Percentiles rank a stretch among this genome's conserved stretches.
These are phyloP conservation scores for Hormaphis cornu DNA, from an alignment of 1,140 invertebrate species.

Conservation along the genomic window DNA sequence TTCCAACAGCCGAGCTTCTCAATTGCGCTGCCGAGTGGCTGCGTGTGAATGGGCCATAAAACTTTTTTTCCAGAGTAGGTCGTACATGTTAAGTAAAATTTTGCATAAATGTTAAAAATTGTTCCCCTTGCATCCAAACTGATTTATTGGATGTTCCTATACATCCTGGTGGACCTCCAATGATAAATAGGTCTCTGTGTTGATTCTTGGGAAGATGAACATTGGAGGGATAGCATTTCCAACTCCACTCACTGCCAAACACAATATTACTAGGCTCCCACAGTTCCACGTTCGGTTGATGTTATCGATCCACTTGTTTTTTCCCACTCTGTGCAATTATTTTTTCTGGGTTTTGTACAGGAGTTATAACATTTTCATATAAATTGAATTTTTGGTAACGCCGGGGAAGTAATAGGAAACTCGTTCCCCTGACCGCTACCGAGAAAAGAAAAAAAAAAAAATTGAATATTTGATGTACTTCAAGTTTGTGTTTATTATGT, in stretches of 20 bases:
- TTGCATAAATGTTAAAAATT: slow-evolving; percentile 42
- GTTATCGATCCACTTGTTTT: slow-evolving; percentile 41
- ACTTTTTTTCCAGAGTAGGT: slow-evolving; percentile 29
- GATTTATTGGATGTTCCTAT: slow-evolving; percentile 41
- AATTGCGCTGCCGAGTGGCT: slow-evolving; percentile 37
- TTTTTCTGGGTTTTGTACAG: slow-evolving; percentile 38
- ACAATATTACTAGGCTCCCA: slow-evolving; percentile 40
- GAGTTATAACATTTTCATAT: slow-evolving; percentile 37
- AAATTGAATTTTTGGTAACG: too few species aligned
- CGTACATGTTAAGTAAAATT: slow-evolving; percentile 41
- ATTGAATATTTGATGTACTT: slow-evolving; percentile 38
- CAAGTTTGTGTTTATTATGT: slow-evolving; percentile 37
- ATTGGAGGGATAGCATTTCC: slow-evolving; percentile 40
- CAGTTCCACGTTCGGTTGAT: slow-evolving; percentile 40
- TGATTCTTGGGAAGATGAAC: slow-evolving; percentile 41
- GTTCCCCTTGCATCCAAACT: slow-evolving; percentile 45
- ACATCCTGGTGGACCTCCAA: slow-evolving; percentile 41
- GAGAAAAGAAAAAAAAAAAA: too few species aligned
- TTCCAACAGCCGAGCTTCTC: slow-evolving; percentile 41
- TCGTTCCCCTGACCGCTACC: too few species aligned
- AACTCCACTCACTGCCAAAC: slow-evolving; percentile 38
- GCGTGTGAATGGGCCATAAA: too few species aligned
- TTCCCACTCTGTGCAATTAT: slow-evolving; percentile 37
- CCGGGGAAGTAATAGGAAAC: too few species aligned
- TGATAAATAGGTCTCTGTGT: slow-evolving; percentile 38